Evolutionary conservation across 1,140 invertebrate genomes (phyloP).

Genomic region (Aricia agestis): DNA sequence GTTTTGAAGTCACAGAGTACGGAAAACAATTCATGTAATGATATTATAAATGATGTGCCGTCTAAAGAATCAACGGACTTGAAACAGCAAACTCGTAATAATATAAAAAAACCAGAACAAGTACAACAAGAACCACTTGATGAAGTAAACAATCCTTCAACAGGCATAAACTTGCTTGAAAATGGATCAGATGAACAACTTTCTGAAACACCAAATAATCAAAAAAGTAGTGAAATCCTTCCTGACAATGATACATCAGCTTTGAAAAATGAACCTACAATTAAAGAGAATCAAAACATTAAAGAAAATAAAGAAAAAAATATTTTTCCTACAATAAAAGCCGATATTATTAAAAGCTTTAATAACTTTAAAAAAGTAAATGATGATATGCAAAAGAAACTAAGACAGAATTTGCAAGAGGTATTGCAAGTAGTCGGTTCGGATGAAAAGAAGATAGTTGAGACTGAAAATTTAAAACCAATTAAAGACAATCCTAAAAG

Average conservation of each 20-base stretch:
- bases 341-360: constrained; percentile 23
- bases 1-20: neutral
- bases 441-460: neutral
- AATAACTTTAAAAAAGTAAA: constrained; percentile 10
- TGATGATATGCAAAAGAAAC: constrained; percentile 4
- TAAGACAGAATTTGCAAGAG: neutral
- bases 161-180: neutral
- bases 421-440: neutral
- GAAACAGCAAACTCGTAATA: neutral
- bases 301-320: neutral
- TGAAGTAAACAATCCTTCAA: neutral
- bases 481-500: neutral
- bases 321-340: constrained; percentile 19
- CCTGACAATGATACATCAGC: neutral
- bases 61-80: neutral
- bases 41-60: neutral
- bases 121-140: neutral
- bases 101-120: neutral
- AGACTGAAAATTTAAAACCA: neutral
- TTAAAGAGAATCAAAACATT: neutral
- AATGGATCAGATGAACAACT: neutral
- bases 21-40: neutral
- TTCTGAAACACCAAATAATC: neutral
- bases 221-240: neutral
- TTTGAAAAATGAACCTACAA: neutral